Evolutionary conservation across 1,140 invertebrate species (phyloP), one percentile per base, ranked within the genome.

Genomic region (Microplitis mediator): DNA sequence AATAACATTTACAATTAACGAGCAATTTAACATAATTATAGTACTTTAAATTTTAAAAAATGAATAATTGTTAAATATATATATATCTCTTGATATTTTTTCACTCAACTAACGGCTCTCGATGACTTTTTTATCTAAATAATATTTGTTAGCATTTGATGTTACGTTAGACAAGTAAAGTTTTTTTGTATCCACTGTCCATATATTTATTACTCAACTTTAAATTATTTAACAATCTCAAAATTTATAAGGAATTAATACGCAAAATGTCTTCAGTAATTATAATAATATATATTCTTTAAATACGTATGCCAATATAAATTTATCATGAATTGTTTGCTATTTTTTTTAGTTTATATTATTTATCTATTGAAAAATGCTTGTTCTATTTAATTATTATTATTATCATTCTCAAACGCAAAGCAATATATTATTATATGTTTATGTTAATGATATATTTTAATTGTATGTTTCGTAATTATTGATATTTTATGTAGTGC

Each of bases 401-500:
- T 56, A n/a, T 56, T 36, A 68, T 14, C 8, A 36, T 56, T 56
- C 13, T 68, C 35, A 35, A 36, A 68, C 13, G 52, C 14, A 14
- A 68, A 58, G n/a, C 52, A 56, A 58, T 54, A 23, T 23, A 23
- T 23, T 23, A 4, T 9, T 52, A 54, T 54, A 45, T 45, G 39
- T 54, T 16, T 54, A 54, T 54, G 52, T n/a, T 54, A 54, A 54
- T 54, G 13, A 50, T 58, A 64, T 62, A 66, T 65, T 39, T 36
- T 31, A 71, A 75, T 36, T 58, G 45, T 68, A 65, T 79, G 79
- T 77, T 83, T 81, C 79, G 82, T 83, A 84, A 79, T 86, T 81
- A 84, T 82, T 84, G 78, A 83, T 75, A 83, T 82, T 86, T 82
- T 83, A 78, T 88, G 86, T 88, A 88, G 82, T 75, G 16, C 39